Percentiles rank a stretch among this genome's conserved stretches.
phyloP scores from a whole-genome alignment of 2,113 vertebrate species.

The Pterocles burchelli region DNA sequence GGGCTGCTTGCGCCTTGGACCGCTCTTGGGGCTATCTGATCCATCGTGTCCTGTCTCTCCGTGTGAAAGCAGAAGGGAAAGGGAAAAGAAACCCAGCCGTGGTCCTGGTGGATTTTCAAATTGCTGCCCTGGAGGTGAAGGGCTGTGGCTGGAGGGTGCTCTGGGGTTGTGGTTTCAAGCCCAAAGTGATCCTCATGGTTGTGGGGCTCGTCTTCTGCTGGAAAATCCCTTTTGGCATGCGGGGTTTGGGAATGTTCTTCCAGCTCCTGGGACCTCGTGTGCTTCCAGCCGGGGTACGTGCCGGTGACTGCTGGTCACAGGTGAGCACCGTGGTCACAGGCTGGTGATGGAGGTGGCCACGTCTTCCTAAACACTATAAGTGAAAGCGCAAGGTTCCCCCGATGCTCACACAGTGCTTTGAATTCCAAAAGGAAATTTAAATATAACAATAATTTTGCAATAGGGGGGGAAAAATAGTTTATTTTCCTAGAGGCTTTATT shows the following conservation, averaged over 20 bases:
- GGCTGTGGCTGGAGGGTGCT: neutral
- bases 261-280: fast-evolving
- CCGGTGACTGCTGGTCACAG: fast-evolving
- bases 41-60: fast-evolving
- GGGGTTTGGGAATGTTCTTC: neutral
- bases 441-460: neutral
- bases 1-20: neutral
- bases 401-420: neutral
- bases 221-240: neutral
- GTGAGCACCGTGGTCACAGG: neutral
- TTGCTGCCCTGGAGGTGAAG: fast-evolving
- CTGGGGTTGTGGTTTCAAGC: neutral
- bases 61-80: neutral
- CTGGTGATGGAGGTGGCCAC: neutral
- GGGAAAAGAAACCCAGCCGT: neutral
- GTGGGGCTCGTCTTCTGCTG: neutral
- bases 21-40: neutral
- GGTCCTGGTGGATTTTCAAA: too few species aligned
- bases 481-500: neutral
- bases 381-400: neutral
- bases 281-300: neutral
- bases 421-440: neutral
- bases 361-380: neutral
- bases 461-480: neutral
- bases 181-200: neutral